Evolutionary conservation across 2,797 vertebrate species (phyloP), one percentile per base, ranked within the genome.

Genomic region (Mionectes olivaceus): DNA sequence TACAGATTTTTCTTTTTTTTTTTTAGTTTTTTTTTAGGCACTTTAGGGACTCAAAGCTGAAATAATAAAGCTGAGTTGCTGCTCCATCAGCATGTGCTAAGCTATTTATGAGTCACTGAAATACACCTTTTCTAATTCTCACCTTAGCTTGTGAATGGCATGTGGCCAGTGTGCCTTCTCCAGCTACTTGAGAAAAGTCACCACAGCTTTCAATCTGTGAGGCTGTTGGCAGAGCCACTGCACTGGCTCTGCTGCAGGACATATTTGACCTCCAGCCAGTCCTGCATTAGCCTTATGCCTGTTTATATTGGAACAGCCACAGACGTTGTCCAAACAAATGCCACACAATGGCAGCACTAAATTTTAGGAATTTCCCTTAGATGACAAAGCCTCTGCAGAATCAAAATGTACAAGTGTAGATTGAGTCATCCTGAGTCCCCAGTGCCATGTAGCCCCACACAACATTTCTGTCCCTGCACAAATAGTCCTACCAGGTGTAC

Each of bases 41-140:
- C 28, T 79, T 92, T 17, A 56, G n/a, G 18, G 33, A 76, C 85
- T 86, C 68, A 89, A 87, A 83, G 33, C 63, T 65, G 39, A 44
- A 83, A 94, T 32, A 21, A 57, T 44, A 61, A 91, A 90, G 74
- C 50, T 89, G 55, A 85, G 75, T 59, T 89, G 37, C 63, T 92
- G 52, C 47, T 46, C 63, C 0, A 0, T 69, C 80, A 90, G 85
- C 70, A 46, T 75, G 28, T 78, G 57, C 76, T 61, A 71, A 74
- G 61, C 79, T 89, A 89, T 89, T 81, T 91, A 37, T 87, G 90
- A 94, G 73, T 84, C 90, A 94, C 90, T 75, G 46, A 93, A 96
- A 78, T 65, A 81, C 85, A 90, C 74, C 83, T 94, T 93, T 78
- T 91, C 65, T 69, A 75, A 88, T 90, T 83, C 70, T 83, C 90